Evolutionary conservation across 2,797 vertebrate genomes (phyloP).

Genomic region (Australoheros facetus): DNA sequence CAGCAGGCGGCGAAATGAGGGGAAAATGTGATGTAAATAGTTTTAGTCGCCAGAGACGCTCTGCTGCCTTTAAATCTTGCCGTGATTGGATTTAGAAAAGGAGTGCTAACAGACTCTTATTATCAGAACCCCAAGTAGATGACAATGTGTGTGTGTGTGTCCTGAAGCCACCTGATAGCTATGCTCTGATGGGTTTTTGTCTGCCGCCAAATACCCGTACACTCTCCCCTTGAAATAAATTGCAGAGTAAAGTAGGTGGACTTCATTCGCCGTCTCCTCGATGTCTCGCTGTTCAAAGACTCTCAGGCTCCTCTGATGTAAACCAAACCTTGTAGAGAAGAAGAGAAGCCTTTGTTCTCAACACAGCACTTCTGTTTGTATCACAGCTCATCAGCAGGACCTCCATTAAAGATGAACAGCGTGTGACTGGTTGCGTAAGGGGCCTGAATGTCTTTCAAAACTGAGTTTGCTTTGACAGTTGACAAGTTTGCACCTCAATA

Average conservation of each 20-base stretch:
- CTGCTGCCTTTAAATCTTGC: constrained; percentile 58
- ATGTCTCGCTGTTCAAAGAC: background rate
- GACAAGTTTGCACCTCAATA: constrained; percentile 1
- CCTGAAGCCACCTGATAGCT: constrained; percentile 26
- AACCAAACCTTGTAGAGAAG: constrained; percentile 2
- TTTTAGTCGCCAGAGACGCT: constrained; percentile 43
- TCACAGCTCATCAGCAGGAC: constrained; percentile 47
- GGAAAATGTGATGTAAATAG: constrained; percentile 57
- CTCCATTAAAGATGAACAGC: constrained; percentile 42
- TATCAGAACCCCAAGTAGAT: constrained; percentile 29
- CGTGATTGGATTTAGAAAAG: constrained; percentile 56
- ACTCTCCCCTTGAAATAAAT: constrained; percentile 40
- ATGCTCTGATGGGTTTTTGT: constrained; percentile 9
- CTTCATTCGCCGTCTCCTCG: constrained; percentile 22
- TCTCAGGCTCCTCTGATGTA: constrained; percentile 28
- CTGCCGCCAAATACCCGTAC: constrained; percentile 5
- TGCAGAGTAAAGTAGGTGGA: constrained; percentile 47
- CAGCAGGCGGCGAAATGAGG: background rate
- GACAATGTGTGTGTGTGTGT: constrained; percentile 18
- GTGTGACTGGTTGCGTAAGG: constrained; percentile 36
- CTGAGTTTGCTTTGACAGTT: background rate
- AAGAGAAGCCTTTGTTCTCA: constrained; percentile 46
- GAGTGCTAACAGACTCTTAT: constrained; percentile 53
- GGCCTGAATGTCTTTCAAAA: background rate
- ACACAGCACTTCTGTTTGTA: constrained; percentile 32